Percentiles rank a stretch among this genome's conserved stretches.
phyloP scores from a whole-genome alignment of 2,888 invertebrate genomes.

The Sesia bembeciformis region DNA sequence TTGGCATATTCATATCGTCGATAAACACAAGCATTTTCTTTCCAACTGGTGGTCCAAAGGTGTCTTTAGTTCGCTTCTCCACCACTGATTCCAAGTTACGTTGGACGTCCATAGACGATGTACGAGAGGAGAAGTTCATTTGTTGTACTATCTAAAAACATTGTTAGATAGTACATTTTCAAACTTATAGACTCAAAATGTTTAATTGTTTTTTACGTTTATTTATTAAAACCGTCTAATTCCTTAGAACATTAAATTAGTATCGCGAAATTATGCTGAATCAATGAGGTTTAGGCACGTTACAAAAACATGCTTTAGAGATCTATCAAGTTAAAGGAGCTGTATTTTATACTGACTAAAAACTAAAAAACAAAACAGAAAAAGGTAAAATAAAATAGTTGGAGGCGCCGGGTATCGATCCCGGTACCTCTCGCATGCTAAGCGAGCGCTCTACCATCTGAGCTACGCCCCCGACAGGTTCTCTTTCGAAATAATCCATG shows the following conservation, averaged over 20 bases:
- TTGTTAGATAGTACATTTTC: neutral
- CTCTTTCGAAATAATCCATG: too few relatives aligned
- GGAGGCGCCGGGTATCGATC: slow-evolving; percentile 74
- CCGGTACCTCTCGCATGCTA: slow-evolving; percentile 73
- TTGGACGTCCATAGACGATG: slow-evolving; percentile 93
- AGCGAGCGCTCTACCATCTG: slow-evolving; percentile 73
- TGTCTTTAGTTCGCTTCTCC: slow-evolving; percentile 92
- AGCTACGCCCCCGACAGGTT: slow-evolving; percentile 59
- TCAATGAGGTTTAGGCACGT: neutral
- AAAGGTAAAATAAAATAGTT: slow-evolving; percentile 11
- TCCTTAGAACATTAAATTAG: too few relatives aligned
- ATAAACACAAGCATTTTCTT: slow-evolving; percentile 92
- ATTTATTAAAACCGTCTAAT: neutral
- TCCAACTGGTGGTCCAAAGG: slow-evolving; percentile 91
- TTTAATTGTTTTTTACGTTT: neutral
- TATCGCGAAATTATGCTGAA: neutral
- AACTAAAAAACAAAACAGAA: too few relatives aligned
- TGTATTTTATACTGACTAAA: neutral
- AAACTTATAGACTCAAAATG: neutral
- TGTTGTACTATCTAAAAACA: slow-evolving; percentile 79
- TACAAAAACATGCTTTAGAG: too few relatives aligned
- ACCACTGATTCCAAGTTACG: slow-evolving; percentile 89
- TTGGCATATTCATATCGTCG: slow-evolving; percentile 96
- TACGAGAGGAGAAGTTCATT: slow-evolving; percentile 94
- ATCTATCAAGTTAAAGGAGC: neutral